These are phyloP conservation scores for Passer montanus DNA, from an alignment of 2,113 vertebrate species.

Conservation along the genomic window DNA sequence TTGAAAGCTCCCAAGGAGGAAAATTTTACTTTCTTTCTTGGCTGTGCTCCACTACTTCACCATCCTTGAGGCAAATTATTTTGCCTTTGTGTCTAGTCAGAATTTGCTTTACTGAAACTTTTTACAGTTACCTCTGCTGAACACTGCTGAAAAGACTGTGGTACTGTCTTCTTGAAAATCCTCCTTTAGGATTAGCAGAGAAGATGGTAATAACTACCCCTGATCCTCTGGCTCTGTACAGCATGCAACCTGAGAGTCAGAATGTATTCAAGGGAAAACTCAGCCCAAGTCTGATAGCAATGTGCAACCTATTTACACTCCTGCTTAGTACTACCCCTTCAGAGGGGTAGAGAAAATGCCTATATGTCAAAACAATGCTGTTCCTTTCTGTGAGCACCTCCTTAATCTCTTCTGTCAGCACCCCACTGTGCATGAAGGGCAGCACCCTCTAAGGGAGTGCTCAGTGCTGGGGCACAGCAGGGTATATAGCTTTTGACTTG, in stretches of 20 bases:
- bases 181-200: not conserved
- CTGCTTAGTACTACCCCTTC: not conserved
- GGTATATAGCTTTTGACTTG: accelerated
- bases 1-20: not conserved
- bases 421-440: accelerated
- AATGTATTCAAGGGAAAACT: not conserved
- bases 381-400: not conserved
- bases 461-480: accelerated
- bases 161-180: not conserved
- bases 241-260: not conserved
- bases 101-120: not conserved
- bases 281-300: not conserved
- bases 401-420: not conserved
- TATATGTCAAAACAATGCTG: accelerated
- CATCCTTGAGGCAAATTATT: not conserved
- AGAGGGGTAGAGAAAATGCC: not conserved
- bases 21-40: not conserved
- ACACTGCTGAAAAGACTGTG: not conserved
- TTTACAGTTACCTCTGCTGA: not conserved
- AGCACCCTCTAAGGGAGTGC: not conserved
- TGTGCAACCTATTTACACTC: accelerated
- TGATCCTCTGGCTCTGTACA: not conserved
- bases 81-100: not conserved
- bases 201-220: not conserved
- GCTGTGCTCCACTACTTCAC: not conserved